phyloP scores from a whole-genome alignment of 1,140 invertebrate species.

The Helicoverpa armigera region DNA sequence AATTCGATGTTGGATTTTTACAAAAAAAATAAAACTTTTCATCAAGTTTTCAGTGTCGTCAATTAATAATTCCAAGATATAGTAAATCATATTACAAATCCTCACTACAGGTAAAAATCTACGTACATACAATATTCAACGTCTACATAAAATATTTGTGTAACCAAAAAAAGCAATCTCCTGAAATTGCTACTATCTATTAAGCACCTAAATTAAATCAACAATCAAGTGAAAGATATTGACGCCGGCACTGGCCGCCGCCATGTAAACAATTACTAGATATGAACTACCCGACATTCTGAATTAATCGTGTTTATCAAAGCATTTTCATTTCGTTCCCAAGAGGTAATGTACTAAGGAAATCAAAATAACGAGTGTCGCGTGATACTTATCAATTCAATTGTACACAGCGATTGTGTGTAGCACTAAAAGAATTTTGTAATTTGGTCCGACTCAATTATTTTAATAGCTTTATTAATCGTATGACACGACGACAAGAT shows the following conservation, averaged over 20 bases:
- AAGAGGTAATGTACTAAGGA: conserved; percentile 66
- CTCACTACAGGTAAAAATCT: no score
- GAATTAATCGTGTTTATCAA: conserved; percentile 73
- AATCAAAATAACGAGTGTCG: conserved; percentile 78
- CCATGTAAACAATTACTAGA: conserved; percentile 67
- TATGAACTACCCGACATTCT: conserved; percentile 59
- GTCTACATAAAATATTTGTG: no score
- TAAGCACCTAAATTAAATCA: conserved; percentile 29
- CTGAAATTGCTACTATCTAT: conserved; percentile 2
- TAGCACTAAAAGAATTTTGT: conserved; percentile 65
- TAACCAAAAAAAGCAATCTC: background rate
- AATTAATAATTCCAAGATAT: no score
- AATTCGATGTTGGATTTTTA: no score
- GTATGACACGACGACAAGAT: conserved; percentile 16
- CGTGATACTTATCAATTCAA: conserved; percentile 69
- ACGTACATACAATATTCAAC: no score
- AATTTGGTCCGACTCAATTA: conserved; percentile 57
- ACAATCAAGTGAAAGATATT: conserved; percentile 35
- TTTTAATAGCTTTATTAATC: conserved; percentile 54
- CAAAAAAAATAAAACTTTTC: no score
- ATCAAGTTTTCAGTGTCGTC: no score
- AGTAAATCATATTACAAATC: no score
- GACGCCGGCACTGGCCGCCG: conserved; percentile 9
- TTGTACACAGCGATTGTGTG: conserved; percentile 50
- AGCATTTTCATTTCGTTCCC: conserved; percentile 72